phyloP scores from a whole-genome alignment of 2,113 vertebrate genomes.

The Aptenodytes forsteri region DNA sequence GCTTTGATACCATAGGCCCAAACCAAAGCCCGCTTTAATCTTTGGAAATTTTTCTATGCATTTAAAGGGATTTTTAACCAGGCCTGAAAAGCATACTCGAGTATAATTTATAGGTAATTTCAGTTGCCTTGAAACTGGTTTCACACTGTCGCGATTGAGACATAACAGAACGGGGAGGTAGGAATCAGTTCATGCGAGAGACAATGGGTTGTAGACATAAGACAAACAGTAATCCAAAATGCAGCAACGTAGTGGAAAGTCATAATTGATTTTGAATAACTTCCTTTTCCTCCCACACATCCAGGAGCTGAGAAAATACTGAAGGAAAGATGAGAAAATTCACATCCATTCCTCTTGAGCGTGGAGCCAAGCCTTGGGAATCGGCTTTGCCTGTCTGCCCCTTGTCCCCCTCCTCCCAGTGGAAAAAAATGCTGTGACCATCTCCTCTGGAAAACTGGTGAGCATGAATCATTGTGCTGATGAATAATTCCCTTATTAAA shows the following conservation, averaged over 20 bases:
- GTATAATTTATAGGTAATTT: background rate
- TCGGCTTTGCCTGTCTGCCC: background rate
- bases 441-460: constrained; percentile 23
- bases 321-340: constrained; percentile 43
- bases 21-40: background rate
- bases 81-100: background rate
- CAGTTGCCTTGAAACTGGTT: background rate
- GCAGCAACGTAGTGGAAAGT: constrained; percentile 52
- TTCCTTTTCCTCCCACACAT: constrained; percentile 63
- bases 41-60: background rate
- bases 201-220: constrained; percentile 22
- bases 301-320: constrained; percentile 45
- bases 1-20: background rate
- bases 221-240: constrained; percentile 16
- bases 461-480: constrained; percentile 46
- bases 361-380: constrained; percentile 24
- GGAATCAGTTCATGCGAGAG: background rate
- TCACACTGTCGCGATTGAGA: background rate
- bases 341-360: background rate
- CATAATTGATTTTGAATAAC: constrained; percentile 56
- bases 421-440: constrained; percentile 53
- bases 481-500: constrained; percentile 24
- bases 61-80: background rate
- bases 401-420: constrained; percentile 20
- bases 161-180: background rate